Conservation (phyloP, 1,140 invertebrate species). For the Drosophila setifemur region DNA sequence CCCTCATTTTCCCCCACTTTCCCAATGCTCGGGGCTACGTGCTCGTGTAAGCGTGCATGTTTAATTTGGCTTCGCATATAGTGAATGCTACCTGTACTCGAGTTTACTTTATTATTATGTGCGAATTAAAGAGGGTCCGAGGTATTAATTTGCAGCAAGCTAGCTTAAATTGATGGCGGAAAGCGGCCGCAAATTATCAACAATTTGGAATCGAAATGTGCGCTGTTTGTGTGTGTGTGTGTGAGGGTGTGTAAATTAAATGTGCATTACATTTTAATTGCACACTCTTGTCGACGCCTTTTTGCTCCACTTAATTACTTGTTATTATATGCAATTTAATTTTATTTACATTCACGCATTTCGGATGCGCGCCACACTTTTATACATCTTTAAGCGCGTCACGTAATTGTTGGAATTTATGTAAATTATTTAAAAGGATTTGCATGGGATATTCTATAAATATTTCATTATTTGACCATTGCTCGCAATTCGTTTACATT, state of each 20-base stretch:
- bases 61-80: slow-evolving; percentile 71
- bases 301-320: slow-evolving; percentile 41
- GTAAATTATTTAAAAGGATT: slow-evolving; percentile 29
- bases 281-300: slow-evolving; percentile 14
- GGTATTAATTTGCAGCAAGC: background rate
- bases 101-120: slow-evolving; percentile 30
- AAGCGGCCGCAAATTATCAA: background rate
- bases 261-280: slow-evolving; percentile 58
- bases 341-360: slow-evolving; percentile 42
- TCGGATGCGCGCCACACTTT: background rate
- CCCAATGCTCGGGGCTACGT: slow-evolving; percentile 25
- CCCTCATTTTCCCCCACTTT: background rate
- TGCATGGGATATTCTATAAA: slow-evolving; percentile 18
- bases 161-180: background rate
- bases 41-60: slow-evolving; percentile 71
- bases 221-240: too few species aligned
- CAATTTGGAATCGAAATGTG: background rate
- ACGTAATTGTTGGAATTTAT: slow-evolving; percentile 23
- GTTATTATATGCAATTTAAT: slow-evolving; percentile 45
- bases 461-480: slow-evolving; percentile 31
- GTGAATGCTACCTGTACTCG: slow-evolving; percentile 21
- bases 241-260: slow-evolving; percentile 45
- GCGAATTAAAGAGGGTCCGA: slow-evolving; percentile 12
- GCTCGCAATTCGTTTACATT: slow-evolving; percentile 39
- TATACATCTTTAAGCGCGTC: slow-evolving; percentile 39